Base-by-base conservation (phyloP, 2,888 invertebrate species). In the Hetaerina titia region DNA sequence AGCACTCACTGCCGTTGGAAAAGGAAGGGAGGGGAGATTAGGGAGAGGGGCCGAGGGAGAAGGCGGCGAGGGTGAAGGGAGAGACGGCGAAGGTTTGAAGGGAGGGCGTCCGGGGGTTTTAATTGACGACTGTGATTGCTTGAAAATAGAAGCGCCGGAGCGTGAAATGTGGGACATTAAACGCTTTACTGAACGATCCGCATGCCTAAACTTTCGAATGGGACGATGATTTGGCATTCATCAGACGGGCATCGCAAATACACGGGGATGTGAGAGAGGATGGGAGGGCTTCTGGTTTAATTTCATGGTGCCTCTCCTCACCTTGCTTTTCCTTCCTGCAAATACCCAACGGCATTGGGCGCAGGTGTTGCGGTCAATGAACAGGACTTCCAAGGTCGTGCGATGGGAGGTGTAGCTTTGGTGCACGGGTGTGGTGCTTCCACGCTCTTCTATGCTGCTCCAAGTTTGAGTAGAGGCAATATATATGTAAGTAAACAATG, bases 141-240 rank as follows among this genome's bases (percentile, higher is more conserved):
- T n/a, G 25, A 81, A 81, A 81, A 81, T 31, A 22, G 81, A 81
- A 31, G 81, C 81, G 31, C 25, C 25, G 81, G 25, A 9, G 81
- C 81, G 81, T 81, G 81, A 81, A 81, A 81, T 81, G 81, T 81
- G 81, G 81, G 31, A 31, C 81, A 81, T 81, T 81, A 81, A 81
- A 31, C 81, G 31, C 81, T 81, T 81, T 81, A 81, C 11, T 31
- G 31, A 81, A 81, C 81, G 81, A 81, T 81, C 81, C 81, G 81
- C 81, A 81, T 81, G 81, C 81, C 81, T 81, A 31, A 81, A 81
- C 81, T 31, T 31, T 81, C 81, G 81, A 81, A 81, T 81, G 81
- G n/a, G 31, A 13, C 15, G 81, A 45, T 45, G 81, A 31, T 81
- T 81, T 31, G 31, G 81, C 25, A 81, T 81, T 81, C 81, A 81